These are phyloP conservation scores for Salvelinus alpinus DNA, from an alignment of 2,113 vertebrate species.

Conservation along the genomic window DNA sequence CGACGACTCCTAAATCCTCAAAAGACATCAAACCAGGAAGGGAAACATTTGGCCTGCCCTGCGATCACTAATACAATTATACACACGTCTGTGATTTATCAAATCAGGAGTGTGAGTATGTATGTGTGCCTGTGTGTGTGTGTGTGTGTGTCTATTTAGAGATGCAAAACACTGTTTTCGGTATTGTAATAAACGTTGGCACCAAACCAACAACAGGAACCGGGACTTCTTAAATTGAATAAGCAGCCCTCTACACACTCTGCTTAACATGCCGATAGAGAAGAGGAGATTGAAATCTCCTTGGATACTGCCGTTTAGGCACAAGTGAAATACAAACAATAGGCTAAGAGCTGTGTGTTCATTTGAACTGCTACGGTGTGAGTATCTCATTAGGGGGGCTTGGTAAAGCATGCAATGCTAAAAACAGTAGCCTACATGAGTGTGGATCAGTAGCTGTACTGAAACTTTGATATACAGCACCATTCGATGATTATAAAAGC, in stretches of 20 bases:
- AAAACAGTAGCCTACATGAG: not conserved
- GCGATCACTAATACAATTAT: slow-evolving; percentile 16
- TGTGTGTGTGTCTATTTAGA: not conserved
- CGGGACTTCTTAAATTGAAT: not conserved
- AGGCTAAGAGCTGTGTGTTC: not conserved
- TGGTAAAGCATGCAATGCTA: not conserved
- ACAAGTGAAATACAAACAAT: not conserved
- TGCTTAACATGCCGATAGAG: not conserved
- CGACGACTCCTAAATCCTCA: slow-evolving; percentile 16
- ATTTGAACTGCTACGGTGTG: not conserved
- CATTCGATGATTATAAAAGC: too few species aligned
- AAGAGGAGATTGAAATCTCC: not conserved
- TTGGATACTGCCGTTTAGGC: not conserved
- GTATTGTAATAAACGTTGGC: not conserved
- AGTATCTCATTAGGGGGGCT: not conserved
- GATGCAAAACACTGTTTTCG: not conserved
- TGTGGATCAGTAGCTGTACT: not conserved
- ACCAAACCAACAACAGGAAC: not conserved
- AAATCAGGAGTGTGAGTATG: too few species aligned
- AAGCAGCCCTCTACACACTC: not conserved
- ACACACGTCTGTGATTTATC: not conserved
- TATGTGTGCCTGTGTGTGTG: too few species aligned
- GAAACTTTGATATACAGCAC: too few species aligned
- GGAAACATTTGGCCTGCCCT: not conserved
- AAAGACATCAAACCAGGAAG: slow-evolving; percentile 13